Conservation (phyloP, 2,888 invertebrate species). For the Mesoligia furuncula region DNA sequence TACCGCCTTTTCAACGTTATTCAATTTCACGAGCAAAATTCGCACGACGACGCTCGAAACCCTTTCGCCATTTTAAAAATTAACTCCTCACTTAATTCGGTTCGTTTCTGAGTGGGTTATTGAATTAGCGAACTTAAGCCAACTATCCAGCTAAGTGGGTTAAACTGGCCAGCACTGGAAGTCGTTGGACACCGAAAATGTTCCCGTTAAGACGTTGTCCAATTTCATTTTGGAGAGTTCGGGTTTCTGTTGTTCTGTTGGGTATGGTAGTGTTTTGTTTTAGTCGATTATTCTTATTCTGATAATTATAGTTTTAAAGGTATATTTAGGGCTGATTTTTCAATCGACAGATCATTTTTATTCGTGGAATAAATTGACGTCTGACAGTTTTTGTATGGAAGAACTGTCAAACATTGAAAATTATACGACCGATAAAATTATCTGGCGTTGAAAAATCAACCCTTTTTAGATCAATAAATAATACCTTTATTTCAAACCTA, state of each 20-base stretch:
- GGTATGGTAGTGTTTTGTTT: not conserved
- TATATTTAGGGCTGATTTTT: no score
- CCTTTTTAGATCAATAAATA: not conserved
- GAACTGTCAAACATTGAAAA: no score
- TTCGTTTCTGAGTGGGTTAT: constrained; percentile 64
- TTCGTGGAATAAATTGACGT: no score
- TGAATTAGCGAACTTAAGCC: constrained; percentile 72
- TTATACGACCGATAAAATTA: no score
- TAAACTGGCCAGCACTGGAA: constrained; percentile 44
- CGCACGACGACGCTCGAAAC: constrained; percentile 21
- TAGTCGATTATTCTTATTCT: no score
- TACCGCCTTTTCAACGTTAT: constrained; percentile 38
- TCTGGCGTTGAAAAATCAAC: no score
- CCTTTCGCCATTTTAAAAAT: constrained; percentile 59
- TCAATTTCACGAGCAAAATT: constrained; percentile 32
- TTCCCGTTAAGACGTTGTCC: constrained; percentile 51
- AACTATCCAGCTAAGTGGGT: constrained; percentile 67
- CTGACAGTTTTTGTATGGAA: no score
- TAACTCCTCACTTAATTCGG: constrained; percentile 66
- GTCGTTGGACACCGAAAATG: constrained; percentile 52
- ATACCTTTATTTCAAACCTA: not conserved
- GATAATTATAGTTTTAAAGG: no score
- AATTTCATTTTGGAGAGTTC: constrained; percentile 25
- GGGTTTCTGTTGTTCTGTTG: not conserved
- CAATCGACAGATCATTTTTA: no score